phyloP scores from a whole-genome alignment of 2,888 invertebrate species.

The Drosophila imparisetae region DNA sequence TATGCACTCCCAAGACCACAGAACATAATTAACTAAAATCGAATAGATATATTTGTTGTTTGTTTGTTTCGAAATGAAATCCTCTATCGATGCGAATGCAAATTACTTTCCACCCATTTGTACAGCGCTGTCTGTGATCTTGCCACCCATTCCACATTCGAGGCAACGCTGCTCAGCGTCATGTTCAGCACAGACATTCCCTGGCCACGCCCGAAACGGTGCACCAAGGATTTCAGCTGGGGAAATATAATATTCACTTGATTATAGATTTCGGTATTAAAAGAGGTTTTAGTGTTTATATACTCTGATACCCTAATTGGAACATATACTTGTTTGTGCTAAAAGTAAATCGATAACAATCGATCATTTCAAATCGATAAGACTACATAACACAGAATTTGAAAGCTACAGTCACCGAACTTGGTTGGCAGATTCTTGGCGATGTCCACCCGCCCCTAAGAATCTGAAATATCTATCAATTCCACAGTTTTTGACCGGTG shows the following conservation, averaged over 20 bases:
- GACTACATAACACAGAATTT: background rate
- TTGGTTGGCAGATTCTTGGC: background rate
- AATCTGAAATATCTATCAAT: background rate
- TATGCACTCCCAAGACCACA: conserved; percentile 21
- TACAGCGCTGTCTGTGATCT: conserved; percentile 84
- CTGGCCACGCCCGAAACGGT: conserved; percentile 85
- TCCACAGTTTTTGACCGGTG: background rate
- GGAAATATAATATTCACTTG: conserved; percentile 15
- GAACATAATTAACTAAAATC: conserved; percentile 40
- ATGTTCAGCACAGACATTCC: conserved; percentile 84
- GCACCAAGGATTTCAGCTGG: conserved; percentile 84
- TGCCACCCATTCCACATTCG: conserved; percentile 85
- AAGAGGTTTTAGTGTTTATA: background rate
- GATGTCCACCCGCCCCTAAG: background rate
- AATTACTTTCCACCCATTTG: conserved; percentile 84
- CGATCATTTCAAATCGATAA: background rate
- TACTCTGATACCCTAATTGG: background rate
- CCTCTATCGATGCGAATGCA: conserved; percentile 81
- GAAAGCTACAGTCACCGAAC: too few species aligned
- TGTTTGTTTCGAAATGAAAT: conserved; percentile 3
- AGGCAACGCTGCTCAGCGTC: conserved; percentile 84
- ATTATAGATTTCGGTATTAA: background rate
- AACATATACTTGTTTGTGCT: background rate
- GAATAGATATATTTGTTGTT: conserved; percentile 9
- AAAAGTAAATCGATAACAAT: background rate